Evolutionary conservation across 2,113 vertebrate genomes (phyloP).

Genomic region (Stigmatopora argus): DNA sequence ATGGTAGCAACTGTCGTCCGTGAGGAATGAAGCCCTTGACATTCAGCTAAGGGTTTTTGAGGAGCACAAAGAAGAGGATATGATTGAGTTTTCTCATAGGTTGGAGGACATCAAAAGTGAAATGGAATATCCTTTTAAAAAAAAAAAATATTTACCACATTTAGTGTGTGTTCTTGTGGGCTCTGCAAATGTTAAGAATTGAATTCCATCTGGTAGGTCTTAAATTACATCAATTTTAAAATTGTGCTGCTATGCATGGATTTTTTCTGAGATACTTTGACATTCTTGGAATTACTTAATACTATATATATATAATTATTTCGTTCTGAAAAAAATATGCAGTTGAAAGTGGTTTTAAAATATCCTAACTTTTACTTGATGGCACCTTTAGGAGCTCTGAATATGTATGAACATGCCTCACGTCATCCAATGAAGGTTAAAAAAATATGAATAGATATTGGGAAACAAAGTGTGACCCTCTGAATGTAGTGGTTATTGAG

Average conservation of each 20-base stretch:
- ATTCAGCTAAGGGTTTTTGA: conserved; percentile 96
- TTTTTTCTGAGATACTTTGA: too few species aligned
- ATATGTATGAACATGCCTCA: neutral
- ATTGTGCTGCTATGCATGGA: too few species aligned
- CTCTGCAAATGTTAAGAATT: too few species aligned
- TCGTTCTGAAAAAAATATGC: too few species aligned
- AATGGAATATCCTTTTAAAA: conserved; percentile 87
- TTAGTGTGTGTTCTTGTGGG: neutral
- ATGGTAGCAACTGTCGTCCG: conserved; percentile 58
- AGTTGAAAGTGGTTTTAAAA: too few species aligned
- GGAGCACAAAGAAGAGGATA: conserved; percentile 95
- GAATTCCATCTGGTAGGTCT: too few species aligned
- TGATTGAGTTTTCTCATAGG: conserved; percentile 90
- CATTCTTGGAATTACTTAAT: too few species aligned
- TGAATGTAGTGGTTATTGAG: neutral
- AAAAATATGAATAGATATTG: neutral
- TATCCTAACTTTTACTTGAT: too few species aligned
- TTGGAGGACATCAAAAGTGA: conserved; percentile 89
- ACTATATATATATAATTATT: too few species aligned
- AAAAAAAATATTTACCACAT: conserved; percentile 1
- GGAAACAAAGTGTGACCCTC: neutral
- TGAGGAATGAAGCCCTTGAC: conserved; percentile 89
- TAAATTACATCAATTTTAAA: too few species aligned
- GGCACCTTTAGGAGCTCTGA: too few species aligned
- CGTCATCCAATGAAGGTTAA: neutral